phyloP scores from a whole-genome alignment of 2,113 vertebrate genomes.

The Spea bombifrons region DNA sequence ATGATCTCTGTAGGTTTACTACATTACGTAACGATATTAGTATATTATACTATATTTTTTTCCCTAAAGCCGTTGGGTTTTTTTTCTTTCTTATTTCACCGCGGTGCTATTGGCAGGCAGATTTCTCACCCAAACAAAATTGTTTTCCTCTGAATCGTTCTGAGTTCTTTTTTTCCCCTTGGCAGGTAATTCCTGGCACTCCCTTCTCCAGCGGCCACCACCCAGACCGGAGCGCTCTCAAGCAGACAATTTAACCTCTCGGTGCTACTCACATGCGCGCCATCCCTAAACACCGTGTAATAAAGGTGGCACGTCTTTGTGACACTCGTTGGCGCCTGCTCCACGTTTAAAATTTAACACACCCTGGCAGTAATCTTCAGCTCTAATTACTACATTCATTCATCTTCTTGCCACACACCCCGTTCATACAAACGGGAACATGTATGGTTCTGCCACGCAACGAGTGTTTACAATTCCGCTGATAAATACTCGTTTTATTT shows the following conservation, averaged over 20 bases:
- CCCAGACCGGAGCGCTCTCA: conserved; percentile 31
- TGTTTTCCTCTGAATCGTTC: conserved; percentile 40
- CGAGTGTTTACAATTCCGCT: conserved; percentile 37
- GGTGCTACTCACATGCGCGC: conserved; percentile 3
- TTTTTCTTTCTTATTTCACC: neutral
- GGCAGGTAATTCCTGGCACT: conserved; percentile 45
- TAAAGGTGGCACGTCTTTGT: conserved; percentile 39
- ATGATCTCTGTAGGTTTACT: too few species aligned
- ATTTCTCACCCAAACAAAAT: conserved; percentile 46
- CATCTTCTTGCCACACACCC: conserved; percentile 44
- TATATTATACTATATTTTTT: neutral
- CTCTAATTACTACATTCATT: conserved; percentile 45
- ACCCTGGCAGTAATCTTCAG: conserved; percentile 41
- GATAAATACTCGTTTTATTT: conserved; percentile 27
- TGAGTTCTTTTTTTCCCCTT: conserved; percentile 7
- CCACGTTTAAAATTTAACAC: conserved; percentile 38
- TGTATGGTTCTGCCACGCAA: conserved; percentile 39
- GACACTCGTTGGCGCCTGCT: conserved; percentile 18
- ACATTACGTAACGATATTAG: too few species aligned
- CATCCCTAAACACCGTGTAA: neutral
- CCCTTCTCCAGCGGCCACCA: conserved; percentile 40
- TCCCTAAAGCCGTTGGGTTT: neutral
- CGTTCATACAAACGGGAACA: conserved; percentile 38
- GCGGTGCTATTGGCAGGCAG: conserved; percentile 9
- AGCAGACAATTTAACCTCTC: conserved; percentile 32